Base-by-base conservation (phyloP, 2,888 invertebrate species). In the Noctuana brunneofusca region DNA sequence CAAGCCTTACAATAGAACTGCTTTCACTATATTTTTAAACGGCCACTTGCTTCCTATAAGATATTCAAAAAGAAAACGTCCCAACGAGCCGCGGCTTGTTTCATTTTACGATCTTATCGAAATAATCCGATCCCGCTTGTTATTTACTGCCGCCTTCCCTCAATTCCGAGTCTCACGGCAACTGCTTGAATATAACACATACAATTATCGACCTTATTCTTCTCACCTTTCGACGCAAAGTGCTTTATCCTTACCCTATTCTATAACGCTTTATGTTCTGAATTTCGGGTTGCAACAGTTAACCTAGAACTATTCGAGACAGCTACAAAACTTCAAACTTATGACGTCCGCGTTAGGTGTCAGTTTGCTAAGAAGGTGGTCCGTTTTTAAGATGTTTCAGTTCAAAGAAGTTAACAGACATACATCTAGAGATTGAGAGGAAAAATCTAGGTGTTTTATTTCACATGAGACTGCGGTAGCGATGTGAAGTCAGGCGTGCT, bases 91-190 rank as follows among this genome's bases (percentile, higher is more conserved):
- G 75, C 80, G 84, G 80, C 87, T 87, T 91, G 89, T 89, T 91
- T 89, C 89, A 89, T 89, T 89, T 89, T 90, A 91, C 86, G 89
- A 89, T 89, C 87, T 90, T 90, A 90, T 90, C 90, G 89, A 89
- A 88, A 90, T 90, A 90, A 90, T 91, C 89, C 87, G 87, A 91
- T 89, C 90, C 85, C 78, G 76, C 83, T 84, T 84, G 86, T 90
- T 91, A 89, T 90, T 90, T 91, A 90, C 89, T 86, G 80, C 89
- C 81, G 78, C 79, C 83, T 86, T 84, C 84, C 84, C 84, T 83
- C 85, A 80, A 84, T 82, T 83, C 76, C 71, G 71, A 75, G 80
- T 78, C 82, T 80, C 79, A 72, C 79, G 76, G 71, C 74, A 76
- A 81, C 76, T 74, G 73, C 71, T 68, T 58, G 49, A 46, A 64